Evolutionary conservation across 2,888 invertebrate genomes (phyloP).

Genomic region (Oegoconia quadripuncta): DNA sequence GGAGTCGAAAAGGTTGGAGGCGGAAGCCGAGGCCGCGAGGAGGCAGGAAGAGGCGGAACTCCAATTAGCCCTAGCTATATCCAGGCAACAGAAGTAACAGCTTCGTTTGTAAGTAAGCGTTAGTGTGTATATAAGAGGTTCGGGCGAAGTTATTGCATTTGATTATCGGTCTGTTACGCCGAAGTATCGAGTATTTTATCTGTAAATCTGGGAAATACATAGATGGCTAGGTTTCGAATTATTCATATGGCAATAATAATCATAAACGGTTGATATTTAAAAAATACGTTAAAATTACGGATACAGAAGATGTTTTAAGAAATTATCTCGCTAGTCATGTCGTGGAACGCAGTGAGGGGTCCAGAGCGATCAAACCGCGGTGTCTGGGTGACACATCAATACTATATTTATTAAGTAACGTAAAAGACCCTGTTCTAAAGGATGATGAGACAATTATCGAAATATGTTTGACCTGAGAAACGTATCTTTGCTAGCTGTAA

Average conservation of each 20-base stretch:
- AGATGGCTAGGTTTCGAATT: no score
- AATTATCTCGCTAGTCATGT: slow-evolving; percentile 43
- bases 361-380: slow-evolving; percentile 18
- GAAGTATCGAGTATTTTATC: no score
- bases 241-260: no score
- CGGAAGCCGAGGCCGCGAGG: slow-evolving; percentile 78
- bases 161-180: no score
- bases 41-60: slow-evolving; percentile 85
- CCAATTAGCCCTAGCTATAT: slow-evolving; percentile 85
- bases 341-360: slow-evolving; percentile 24
- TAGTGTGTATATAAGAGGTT: neutral
- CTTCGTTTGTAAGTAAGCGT: neutral
- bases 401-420: no score
- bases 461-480: no score
- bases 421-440: no score
- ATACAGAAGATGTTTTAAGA: slow-evolving; percentile 8
- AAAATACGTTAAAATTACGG: slow-evolving; percentile 7
- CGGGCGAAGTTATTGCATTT: slow-evolving; percentile 7
- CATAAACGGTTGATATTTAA: no score
- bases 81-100: slow-evolving; percentile 70
- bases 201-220: no score
- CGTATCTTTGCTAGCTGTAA: no score
- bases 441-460: no score
- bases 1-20: slow-evolving; percentile 82
- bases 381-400: no score